Evolutionary conservation across 2,797 vertebrate genomes (phyloP), one percentile per base, ranked within the genome.

Genomic region (Florisuga fusca): DNA sequence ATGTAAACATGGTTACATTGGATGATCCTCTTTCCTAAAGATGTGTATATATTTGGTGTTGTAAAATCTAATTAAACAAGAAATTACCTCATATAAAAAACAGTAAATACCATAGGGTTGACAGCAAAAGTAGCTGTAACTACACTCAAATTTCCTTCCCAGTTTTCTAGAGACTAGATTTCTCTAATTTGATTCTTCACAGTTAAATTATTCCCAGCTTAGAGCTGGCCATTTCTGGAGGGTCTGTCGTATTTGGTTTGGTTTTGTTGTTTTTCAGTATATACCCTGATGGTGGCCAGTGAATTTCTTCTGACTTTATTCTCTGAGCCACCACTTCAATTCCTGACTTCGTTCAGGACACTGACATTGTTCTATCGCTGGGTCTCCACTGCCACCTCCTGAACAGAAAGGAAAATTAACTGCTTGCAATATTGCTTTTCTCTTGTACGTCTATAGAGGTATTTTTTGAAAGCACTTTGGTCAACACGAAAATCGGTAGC

Each of bases 351-450:
- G n/a, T n/a, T n/a, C n/a, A n/a, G n/a, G n/a, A n/a, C n/a, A n/a
- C 73, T 45, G 73, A 41, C 21, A 25, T 26, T 29, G 13, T 41
- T 72, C 50, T 69, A 15, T 54, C 78, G 63, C 76, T 80, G 77
- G 59, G 43, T 41, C 89, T 83, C 89, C 94, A 96, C 82, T 94
- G 96, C 97, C 97, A 96, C 71, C 97, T 97, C 84, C 93, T 76
- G 97, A 95, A 86, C 69, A 86, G 34, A 43, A 87, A 64, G 46
- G 76, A 87, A 90, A 93, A 72, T 33, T 16, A 91, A 31, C 76
- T 57, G 64, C 20, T 48, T 83, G 53, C 67, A 59, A 4, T 10
- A 15, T 14, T 51, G 43, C 76, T 53, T 89, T 88, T 17, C 78
- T 71, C 80, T 34, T 14, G 3, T 55, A 33, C 20, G 31, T 27